Percentiles rank a stretch among this genome's conserved stretches.
These are phyloP conservation scores for Panulirus ornatus DNA, from an alignment of 1,140 invertebrate genomes.

Conservation along the genomic window DNA sequence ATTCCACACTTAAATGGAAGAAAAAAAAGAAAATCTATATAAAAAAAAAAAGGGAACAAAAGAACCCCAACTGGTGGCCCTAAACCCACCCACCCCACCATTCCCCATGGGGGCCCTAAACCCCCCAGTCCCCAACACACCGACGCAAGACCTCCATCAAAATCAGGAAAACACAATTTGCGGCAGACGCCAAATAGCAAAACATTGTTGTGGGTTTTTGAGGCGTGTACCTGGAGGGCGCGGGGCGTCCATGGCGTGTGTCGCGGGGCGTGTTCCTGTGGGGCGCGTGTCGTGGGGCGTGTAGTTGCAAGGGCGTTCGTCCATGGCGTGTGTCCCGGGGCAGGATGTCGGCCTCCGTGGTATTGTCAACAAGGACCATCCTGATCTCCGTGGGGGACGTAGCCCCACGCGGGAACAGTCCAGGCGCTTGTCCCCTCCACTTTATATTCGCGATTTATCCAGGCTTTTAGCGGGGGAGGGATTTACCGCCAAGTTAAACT, in stretches of 20 bases:
- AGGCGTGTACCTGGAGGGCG: not conserved
- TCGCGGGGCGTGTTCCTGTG: too few species aligned
- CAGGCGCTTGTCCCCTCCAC: not conserved
- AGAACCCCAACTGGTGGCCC: too few species aligned
- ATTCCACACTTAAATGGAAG: too few species aligned
- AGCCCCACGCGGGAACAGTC: not conserved
- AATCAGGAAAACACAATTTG: not conserved
- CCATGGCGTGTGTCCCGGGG: not conserved
- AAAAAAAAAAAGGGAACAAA: too few species aligned
- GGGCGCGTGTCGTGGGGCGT: not conserved
- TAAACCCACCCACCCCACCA: too few species aligned
- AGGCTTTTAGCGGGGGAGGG: not conserved
- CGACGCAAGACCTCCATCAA: not conserved
- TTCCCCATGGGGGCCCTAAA: too few species aligned
- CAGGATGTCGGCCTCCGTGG: not conserved
- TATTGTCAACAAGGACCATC: not conserved
- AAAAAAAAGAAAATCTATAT: too few species aligned
- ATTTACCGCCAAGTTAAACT: not conserved
- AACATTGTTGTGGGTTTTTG: not conserved
- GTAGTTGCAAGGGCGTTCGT: not conserved
- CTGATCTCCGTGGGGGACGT: not conserved
- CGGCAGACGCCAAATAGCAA: not conserved
- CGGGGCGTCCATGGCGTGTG: not conserved
- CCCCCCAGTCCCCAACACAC: too few species aligned
- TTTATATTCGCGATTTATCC: slow-evolving; percentile 4